Percentiles rank a stretch among this genome's conserved stretches.
These are phyloP conservation scores for Ceramica pisi DNA, from an alignment of 2,888 invertebrate genomes.

Conservation along the genomic window DNA sequence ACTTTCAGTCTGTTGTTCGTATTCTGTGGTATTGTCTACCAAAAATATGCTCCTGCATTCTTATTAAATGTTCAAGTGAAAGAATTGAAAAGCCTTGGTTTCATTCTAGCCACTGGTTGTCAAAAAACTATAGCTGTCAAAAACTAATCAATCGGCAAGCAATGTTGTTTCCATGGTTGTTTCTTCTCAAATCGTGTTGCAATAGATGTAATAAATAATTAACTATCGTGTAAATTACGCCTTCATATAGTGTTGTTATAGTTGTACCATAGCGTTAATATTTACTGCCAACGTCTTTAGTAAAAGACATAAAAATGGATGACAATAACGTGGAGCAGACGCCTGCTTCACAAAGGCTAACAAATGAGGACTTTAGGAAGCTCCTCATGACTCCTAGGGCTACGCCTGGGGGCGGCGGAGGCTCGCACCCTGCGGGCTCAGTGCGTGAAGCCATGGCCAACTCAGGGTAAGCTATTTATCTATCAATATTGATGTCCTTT, in stretches of 20 bases:
- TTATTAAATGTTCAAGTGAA: background rate
- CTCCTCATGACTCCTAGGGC: constrained; percentile 98
- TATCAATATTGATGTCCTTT: background rate
- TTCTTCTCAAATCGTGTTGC: constrained; percentile 13
- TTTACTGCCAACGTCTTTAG: background rate
- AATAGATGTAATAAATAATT: constrained; percentile 13
- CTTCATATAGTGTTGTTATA: background rate
- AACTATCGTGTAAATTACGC: background rate
- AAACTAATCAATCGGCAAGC: constrained; percentile 21
- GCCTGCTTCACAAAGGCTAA: constrained; percentile 95
- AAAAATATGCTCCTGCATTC: too few species aligned
- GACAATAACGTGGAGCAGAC: constrained; percentile 90
- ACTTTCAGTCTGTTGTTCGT: too few species aligned
- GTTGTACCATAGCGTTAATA: constrained; percentile 7
- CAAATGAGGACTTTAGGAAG: constrained; percentile 99
- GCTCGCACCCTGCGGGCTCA: constrained; percentile 90
- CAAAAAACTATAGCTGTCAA: constrained; percentile 31
- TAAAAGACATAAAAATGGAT: constrained; percentile 84
- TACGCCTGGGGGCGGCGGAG: constrained; percentile 88
- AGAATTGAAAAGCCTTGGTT: constrained; percentile 16
- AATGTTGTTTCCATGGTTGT: constrained; percentile 48
- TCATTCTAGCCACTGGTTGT: rapidly evolving
- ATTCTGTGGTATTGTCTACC: too few species aligned
- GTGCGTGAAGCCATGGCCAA: constrained; percentile 93
- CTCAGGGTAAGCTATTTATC: constrained; percentile 84